phyloP scores from a whole-genome alignment of 1,140 invertebrate genomes.

The Paraescarpia echinospica region DNA sequence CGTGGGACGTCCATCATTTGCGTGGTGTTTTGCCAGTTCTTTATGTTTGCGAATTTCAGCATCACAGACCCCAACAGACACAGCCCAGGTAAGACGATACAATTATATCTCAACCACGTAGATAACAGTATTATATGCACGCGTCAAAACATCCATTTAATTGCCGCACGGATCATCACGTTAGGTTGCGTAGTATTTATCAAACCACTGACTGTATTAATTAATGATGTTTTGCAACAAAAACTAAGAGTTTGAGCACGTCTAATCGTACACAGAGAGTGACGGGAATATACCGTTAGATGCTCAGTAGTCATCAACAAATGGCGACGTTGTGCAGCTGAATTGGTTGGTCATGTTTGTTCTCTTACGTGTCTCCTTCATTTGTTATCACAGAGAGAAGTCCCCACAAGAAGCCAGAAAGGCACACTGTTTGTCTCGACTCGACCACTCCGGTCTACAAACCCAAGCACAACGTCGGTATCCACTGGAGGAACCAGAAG shows the following conservation, averaged over 20 bases:
- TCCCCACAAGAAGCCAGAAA: neutral
- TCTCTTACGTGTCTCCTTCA: too few species aligned
- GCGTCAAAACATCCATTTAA: neutral
- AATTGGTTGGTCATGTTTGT: too few species aligned
- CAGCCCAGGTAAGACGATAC: neutral
- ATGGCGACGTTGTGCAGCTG: too few species aligned
- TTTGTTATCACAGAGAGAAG: neutral
- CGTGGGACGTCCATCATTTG: too few species aligned
- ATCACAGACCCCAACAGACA: neutral
- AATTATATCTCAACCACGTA: neutral
- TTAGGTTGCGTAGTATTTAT: neutral
- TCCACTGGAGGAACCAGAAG: neutral
- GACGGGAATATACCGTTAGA: too few species aligned
- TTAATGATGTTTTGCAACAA: too few species aligned
- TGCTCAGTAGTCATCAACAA: too few species aligned
- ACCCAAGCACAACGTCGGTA: neutral
- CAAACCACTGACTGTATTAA: neutral
- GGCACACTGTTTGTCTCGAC: neutral
- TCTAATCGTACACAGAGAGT: too few species aligned
- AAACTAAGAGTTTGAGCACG: too few species aligned
- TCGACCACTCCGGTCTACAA: neutral
- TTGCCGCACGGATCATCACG: neutral
- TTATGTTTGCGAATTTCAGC: neutral
- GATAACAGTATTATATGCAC: neutral
- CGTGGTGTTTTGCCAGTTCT: neutral